A percentile compares a stretch with the other conserved stretches of the same genome.
phyloP scores from a whole-genome alignment of 2,113 vertebrate species.

The Bolborhynchus lineola region DNA sequence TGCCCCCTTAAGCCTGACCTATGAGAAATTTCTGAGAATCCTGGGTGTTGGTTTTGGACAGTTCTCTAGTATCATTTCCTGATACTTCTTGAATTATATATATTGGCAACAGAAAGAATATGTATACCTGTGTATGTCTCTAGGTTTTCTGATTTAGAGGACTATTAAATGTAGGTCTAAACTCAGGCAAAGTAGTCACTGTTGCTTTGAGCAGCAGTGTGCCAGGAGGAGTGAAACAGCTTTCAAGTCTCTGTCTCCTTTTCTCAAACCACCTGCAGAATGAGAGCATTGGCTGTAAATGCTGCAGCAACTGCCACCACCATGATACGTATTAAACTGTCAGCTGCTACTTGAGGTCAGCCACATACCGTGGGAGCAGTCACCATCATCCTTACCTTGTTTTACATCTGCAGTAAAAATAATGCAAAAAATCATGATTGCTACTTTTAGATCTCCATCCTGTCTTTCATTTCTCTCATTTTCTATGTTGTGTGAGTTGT shows the following conservation, averaged over 20 bases:
- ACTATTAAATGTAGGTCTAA: not conserved
- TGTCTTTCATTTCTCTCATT: not conserved
- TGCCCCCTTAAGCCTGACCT: not conserved
- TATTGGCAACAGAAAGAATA: not conserved
- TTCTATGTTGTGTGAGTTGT: not conserved
- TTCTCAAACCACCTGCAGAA: not conserved
- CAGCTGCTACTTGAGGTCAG: not conserved
- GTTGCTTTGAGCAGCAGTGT: not conserved
- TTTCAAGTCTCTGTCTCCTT: not conserved
- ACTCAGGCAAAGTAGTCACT: not conserved
- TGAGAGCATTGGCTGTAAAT: not conserved
- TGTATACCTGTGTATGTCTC: not conserved
- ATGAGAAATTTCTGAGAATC: not conserved
- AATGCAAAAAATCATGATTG: not conserved
- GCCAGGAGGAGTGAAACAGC: not conserved
- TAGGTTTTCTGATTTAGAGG: not conserved
- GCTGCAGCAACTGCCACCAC: not conserved
- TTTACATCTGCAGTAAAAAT: not conserved
- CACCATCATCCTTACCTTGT: not conserved
- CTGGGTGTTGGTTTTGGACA: not conserved
- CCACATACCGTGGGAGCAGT: not conserved
- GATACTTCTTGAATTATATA: not conserved
- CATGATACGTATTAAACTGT: not conserved
- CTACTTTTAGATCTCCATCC: not conserved
- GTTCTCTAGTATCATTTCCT: not conserved